Conservation (phyloP, 2,888 invertebrate species). For the Spilosoma lubricipeda region DNA sequence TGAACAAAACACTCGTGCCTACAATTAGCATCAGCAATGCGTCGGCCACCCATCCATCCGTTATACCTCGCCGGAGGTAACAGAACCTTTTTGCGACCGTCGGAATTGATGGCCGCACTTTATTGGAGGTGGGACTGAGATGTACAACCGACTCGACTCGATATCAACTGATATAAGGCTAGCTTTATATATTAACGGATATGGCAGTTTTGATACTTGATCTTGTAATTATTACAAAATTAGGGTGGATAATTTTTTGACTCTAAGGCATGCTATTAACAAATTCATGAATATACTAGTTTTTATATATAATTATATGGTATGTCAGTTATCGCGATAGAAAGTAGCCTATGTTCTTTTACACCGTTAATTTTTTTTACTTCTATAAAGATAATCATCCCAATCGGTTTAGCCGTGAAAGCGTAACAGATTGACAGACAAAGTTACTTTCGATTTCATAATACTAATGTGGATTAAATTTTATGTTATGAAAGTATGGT, state of each 20-base stretch:
- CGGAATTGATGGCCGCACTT: slow-evolving; percentile 78
- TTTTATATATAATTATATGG: too few relatives aligned
- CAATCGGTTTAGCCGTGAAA: too few relatives aligned
- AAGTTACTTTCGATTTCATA: too few relatives aligned
- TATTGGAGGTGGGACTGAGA: slow-evolving; percentile 77
- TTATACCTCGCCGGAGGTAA: slow-evolving; percentile 61
- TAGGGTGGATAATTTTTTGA: neutral
- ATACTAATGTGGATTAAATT: too few relatives aligned
- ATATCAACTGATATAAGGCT: slow-evolving; percentile 79
- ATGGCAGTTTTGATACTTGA: slow-evolving; percentile 60
- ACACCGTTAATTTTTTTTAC: too few relatives aligned
- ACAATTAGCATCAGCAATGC: slow-evolving; percentile 44
- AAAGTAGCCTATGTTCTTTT: too few relatives aligned
- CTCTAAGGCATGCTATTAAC: too few relatives aligned
- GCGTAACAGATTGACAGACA: too few relatives aligned
- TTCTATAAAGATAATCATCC: too few relatives aligned
- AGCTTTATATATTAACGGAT: slow-evolving; percentile 55
- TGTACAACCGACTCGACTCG: slow-evolving; percentile 67
- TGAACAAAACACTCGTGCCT: slow-evolving; percentile 25
- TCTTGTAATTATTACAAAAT: neutral
- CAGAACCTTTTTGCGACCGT: slow-evolving; percentile 59
- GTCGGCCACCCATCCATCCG: slow-evolving; percentile 60
- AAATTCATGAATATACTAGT: neutral
- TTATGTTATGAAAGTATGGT: too few relatives aligned
- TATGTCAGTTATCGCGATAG: too few relatives aligned